These are phyloP conservation scores for sheep (Ovis aries) DNA, from an alignment of 2,113 vertebrate species.

Conservation along the genomic window DNA sequence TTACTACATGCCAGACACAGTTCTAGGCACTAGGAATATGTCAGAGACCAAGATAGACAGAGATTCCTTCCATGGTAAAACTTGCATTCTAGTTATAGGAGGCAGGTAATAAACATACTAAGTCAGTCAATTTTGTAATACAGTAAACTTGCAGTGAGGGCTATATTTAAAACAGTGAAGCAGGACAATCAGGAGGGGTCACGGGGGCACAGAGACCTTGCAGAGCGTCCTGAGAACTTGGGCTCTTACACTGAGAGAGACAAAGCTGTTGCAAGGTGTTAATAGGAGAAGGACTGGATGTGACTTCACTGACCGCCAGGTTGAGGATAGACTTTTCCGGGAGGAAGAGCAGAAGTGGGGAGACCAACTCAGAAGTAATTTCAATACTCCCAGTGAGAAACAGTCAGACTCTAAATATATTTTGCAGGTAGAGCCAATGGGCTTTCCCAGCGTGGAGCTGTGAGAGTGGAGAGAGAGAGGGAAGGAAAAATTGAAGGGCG, in stretches of 20 bases:
- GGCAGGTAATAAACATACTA: neutral
- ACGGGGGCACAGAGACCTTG: rapidly evolving
- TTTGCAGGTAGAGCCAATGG: neutral
- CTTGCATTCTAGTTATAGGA: neutral
- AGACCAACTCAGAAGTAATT: neutral
- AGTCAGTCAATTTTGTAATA: neutral
- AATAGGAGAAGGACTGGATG: neutral
- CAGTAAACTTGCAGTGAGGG: neutral
- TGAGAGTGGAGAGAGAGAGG: neutral
- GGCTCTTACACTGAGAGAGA: neutral
- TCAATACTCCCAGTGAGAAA: neutral
- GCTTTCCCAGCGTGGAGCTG: neutral
- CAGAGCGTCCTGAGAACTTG: neutral
- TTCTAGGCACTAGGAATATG: neutral
- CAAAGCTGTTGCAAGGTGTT: neutral
- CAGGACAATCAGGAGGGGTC: neutral
- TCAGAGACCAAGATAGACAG: neutral
- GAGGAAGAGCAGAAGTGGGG: neutral
- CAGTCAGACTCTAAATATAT: neutral
- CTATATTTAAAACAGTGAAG: neutral
- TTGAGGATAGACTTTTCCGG: neutral
- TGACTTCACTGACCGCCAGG: neutral
- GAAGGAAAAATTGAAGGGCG: neutral
- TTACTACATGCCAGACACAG: neutral
- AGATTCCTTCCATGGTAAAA: neutral